Evolutionary conservation across 2,113 vertebrate species (phyloP), one percentile per base, ranked within the genome.

Genomic region (Corythaeola cristata): DNA sequence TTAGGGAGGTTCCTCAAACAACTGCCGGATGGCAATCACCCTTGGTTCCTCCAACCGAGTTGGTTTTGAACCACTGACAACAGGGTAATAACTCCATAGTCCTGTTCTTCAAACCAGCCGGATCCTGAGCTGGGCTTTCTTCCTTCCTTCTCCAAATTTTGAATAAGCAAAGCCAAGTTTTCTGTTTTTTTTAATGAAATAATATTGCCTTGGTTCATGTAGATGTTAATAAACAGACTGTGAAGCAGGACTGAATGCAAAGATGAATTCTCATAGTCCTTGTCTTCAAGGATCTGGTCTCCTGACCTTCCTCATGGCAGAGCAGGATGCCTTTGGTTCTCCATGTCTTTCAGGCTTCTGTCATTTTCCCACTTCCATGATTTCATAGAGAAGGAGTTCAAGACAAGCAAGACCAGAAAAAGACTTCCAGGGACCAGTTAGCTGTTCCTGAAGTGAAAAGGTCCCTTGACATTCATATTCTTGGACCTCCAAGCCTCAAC

Each of bases 141-240:
- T 95, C 95, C 92, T 94, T 93, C 95, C 92, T 95, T 91, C 75
- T 96, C 87, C 87, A 91, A 97, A 95, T 97, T 97, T 97, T 97
- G 83, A 94, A 64, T 89, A 97, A 94, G 35, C 27, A 64, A 82
- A 89, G 95, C 96, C 96, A 97, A 96, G 78, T 93, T 94, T 92
- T 91, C 49, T 74, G 45, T 5, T 68, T 87, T 93, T 72, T 35
- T 44, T 5, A 44, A 80, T 87, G 58, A 90, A 94, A 94, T 95
- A 96, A 92, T 97, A 94, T 92, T 96, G 94, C 66, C 56, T 95
- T 79, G 69, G 95, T 95, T 96, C 88, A 91, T 87, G 73, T 72
- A 71, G 88, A 94, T 88, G 90, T 96, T 96, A 96, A 86, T 75
- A 93, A 96, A 94, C 7, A 12, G 79, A 5, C 23, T 95, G 62